A percentile compares a stretch with the other conserved stretches of the same genome.
phyloP scores from a whole-genome alignment of 2,888 invertebrate genomes.

The Chesias legatella region DNA sequence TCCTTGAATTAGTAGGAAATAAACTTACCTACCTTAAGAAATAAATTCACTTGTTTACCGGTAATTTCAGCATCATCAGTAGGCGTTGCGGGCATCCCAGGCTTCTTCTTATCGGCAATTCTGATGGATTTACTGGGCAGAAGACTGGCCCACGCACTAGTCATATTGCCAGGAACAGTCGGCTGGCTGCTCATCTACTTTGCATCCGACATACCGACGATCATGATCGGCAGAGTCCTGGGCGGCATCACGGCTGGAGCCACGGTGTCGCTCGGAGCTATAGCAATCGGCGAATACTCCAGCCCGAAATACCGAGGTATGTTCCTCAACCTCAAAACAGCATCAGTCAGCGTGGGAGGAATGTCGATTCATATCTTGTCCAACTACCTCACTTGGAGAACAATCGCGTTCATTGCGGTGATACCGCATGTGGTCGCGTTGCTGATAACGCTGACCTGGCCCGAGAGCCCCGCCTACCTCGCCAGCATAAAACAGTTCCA shows the following conservation, averaged over 20 bases:
- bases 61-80: conserved; percentile 39
- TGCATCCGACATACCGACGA: conserved; percentile 43
- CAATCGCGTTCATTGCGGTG: conserved; percentile 34
- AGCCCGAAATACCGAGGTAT: conserved; percentile 46
- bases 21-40: neutral
- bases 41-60: neutral
- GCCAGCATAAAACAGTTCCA: conserved; percentile 37
- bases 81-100: conserved; percentile 39
- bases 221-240: conserved; percentile 40
- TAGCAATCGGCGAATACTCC: conserved; percentile 50
- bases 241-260: conserved; percentile 68
- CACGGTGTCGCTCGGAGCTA: conserved; percentile 49
- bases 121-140: conserved; percentile 43
- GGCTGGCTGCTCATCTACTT: conserved; percentile 69
- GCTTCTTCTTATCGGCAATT: conserved; percentile 40
- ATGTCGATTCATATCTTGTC: conserved; percentile 39
- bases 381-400: conserved; percentile 39
- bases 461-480: conserved; percentile 83
- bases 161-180: conserved; percentile 59
- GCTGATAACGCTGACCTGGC: conserved; percentile 57
- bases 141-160: conserved; percentile 39
- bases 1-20: neutral
- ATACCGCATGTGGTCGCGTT: conserved; percentile 32
- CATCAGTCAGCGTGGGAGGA: conserved; percentile 37
- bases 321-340: conserved; percentile 44